phyloP scores from a whole-genome alignment of 1,140 invertebrate genomes.

The Branchinecta lindahli region DNA sequence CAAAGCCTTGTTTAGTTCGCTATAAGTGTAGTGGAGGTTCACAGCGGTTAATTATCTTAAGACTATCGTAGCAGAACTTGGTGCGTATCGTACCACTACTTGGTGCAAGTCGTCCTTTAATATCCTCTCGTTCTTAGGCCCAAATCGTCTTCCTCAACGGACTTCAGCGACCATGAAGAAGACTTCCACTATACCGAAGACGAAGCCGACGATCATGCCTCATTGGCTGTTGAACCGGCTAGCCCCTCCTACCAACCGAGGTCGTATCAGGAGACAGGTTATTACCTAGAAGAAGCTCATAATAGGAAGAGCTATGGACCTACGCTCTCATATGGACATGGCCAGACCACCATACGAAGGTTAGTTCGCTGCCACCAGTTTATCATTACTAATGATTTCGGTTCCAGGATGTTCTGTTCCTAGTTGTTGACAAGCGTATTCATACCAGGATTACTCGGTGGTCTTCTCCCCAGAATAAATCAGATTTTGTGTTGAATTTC shows the following conservation, averaged over 20 bases:
- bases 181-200: conserved; percentile 91
- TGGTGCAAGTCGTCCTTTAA: neutral
- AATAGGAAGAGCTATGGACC: conserved; percentile 40
- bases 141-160: conserved; percentile 13
- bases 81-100: neutral
- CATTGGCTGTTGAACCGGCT: conserved; percentile 17
- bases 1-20: too few relatives aligned
- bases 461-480: too few relatives aligned
- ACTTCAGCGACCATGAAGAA: conserved; percentile 62
- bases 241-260: conserved; percentile 17
- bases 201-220: conserved; percentile 26
- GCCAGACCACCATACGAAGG: conserved; percentile 75
- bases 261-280: conserved; percentile 12
- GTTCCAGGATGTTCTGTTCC: too few relatives aligned
- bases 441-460: too few relatives aligned
- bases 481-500: neutral
- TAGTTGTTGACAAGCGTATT: too few relatives aligned
- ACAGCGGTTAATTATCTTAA: too few relatives aligned
- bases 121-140: neutral
- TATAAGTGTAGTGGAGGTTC: too few relatives aligned
- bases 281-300: neutral
- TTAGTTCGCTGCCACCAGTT: conserved; percentile 13
- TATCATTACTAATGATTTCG: neutral
- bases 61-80: neutral
- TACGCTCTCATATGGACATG: conserved; percentile 81